A percentile compares a stretch with the other conserved stretches of the same genome.
Conservation (phyloP, 2,797 vertebrate species). For the Dendrocincla fuliginosa region DNA sequence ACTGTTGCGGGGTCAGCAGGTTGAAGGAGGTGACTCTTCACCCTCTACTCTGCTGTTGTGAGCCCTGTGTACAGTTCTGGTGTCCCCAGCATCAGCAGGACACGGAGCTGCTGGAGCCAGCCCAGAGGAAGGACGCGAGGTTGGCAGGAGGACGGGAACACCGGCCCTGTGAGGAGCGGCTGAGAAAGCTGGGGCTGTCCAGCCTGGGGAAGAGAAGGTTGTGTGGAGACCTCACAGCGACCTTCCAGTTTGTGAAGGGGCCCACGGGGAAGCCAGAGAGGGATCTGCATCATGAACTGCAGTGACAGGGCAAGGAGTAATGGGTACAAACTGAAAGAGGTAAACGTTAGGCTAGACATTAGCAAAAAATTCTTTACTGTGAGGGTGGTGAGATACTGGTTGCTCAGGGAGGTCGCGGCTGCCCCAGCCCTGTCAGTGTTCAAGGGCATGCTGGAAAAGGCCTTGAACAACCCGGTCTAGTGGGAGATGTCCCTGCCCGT, state of each 20-base stretch:
- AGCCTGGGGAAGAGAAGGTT: neutral
- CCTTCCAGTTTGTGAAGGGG: neutral
- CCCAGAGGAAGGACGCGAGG: accelerated
- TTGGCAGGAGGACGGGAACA: no score
- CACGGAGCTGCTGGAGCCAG: neutral
- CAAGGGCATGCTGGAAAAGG: no score
- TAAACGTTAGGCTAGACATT: neutral
- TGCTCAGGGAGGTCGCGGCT: no score
- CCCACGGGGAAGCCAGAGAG: neutral
- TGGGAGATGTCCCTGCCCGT: no score
- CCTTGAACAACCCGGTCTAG: no score
- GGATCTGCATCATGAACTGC: neutral
- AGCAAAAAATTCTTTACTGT: neutral
- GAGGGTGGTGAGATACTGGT: neutral
- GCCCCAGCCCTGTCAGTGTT: no score
- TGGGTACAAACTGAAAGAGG: neutral
- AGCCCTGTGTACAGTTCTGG: neutral
- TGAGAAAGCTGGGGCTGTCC: neutral
- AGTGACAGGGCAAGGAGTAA: neutral
- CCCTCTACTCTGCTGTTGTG: neutral
- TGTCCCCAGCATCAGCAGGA: neutral
- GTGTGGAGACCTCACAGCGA: neutral
- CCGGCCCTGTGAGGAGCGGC: no score
- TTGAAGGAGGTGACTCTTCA: neutral
- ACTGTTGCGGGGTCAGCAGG: neutral